Conservation (phyloP, 2,113 vertebrate species). For the Elaphurus davidianus region DNA sequence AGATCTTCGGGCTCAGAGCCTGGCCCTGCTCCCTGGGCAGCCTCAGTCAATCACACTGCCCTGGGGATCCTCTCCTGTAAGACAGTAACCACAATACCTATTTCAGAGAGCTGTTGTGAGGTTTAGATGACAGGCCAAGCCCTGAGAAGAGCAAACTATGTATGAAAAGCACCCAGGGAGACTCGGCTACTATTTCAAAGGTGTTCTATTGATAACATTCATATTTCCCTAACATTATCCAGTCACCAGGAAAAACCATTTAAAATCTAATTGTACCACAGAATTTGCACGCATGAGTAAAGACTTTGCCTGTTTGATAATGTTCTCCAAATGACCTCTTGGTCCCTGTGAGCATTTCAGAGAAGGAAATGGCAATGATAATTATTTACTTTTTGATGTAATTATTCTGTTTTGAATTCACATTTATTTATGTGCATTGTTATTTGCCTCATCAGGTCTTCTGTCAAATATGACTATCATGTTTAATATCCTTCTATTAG, state of each 20-base stretch:
- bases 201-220: background rate
- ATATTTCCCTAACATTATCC: background rate
- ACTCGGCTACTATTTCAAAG: background rate
- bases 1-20: background rate
- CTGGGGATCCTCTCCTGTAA: background rate
- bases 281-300: constrained; percentile 48
- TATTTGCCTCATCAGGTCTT: constrained; percentile 72
- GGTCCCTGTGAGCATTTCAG: constrained; percentile 55
- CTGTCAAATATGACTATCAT: constrained; percentile 70
- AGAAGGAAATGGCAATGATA: constrained; percentile 73
- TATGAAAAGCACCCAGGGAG: no score
- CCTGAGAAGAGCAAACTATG: background rate
- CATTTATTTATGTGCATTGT: constrained; percentile 74
- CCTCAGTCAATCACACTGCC: no score
- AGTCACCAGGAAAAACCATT: background rate
- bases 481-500: constrained; percentile 78
- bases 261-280: background rate
- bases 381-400: constrained; percentile 63
- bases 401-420: constrained; percentile 53
- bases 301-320: background rate
- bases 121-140: background rate
- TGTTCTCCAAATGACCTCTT: constrained; percentile 52
- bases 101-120: background rate
- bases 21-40: background rate
- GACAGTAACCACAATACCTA: background rate